Conservation (phyloP, 2,113 vertebrate genomes). For the Tachuris rubrigastra region DNA sequence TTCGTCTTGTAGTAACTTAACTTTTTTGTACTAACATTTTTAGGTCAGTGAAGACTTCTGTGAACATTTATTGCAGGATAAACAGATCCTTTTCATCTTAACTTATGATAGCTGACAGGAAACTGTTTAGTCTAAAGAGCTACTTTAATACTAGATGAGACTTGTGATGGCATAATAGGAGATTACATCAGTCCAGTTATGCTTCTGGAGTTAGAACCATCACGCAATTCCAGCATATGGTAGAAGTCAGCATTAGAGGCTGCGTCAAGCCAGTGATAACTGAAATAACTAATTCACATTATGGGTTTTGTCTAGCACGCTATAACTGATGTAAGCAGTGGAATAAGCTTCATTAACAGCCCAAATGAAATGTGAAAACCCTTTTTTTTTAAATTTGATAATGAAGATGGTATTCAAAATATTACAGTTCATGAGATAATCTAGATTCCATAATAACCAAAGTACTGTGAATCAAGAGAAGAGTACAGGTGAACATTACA, state of each 20-base stretch:
- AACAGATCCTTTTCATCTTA: background rate
- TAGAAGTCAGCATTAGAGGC: background rate
- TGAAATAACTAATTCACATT: background rate
- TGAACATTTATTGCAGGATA: background rate
- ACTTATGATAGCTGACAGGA: background rate
- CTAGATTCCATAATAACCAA: background rate
- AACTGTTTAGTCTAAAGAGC: background rate
- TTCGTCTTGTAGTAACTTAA: background rate
- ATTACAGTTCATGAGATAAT: rapidly evolving
- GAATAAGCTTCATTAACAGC: background rate
- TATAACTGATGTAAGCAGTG: background rate
- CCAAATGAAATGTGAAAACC: background rate
- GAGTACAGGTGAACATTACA: background rate
- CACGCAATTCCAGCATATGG: background rate
- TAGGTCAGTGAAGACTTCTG: background rate
- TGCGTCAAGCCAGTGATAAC: background rate
- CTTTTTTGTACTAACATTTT: background rate
- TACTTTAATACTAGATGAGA: background rate
- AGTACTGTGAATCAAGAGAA: background rate
- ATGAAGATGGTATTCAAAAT: background rate
- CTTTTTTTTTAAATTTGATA: background rate
- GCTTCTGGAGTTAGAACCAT: background rate
- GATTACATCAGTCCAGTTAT: background rate
- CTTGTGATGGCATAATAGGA: background rate
- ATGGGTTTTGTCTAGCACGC: background rate